Percentiles rank a stretch among this genome's conserved stretches.
These are phyloP conservation scores for Chaetorhynchus papuensis DNA, from an alignment of 2,113 vertebrate genomes.

Conservation along the genomic window DNA sequence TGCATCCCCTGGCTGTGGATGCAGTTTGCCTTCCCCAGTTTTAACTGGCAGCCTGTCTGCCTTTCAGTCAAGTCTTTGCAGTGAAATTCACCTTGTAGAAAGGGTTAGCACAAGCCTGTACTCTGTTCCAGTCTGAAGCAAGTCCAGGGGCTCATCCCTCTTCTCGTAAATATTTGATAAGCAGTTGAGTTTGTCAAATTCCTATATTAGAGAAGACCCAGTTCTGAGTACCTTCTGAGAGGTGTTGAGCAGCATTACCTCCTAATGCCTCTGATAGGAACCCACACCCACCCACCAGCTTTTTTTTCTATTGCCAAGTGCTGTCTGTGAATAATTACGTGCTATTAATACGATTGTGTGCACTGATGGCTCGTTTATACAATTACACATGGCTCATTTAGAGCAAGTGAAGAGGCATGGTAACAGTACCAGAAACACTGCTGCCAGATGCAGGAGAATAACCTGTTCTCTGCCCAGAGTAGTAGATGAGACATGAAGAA, in stretches of 20 bases:
- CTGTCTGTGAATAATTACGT: neutral
- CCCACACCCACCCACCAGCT: neutral
- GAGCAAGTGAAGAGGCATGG: neutral
- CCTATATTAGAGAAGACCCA: neutral
- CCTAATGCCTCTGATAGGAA: neutral
- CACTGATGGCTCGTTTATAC: neutral
- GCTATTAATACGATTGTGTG: neutral
- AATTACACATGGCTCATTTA: neutral
- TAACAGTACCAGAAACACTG: neutral
- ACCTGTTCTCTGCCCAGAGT: neutral
- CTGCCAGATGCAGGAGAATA: neutral
- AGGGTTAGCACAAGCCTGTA: neutral
- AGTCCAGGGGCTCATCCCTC: neutral
- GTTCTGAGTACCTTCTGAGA: neutral
- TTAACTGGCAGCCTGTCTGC: neutral
- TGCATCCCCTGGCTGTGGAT: neutral
- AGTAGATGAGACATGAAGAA: neutral
- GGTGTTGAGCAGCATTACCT: neutral
- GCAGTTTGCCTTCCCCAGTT: accelerated
- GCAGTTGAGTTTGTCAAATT: neutral
- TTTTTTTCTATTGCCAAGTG: neutral
- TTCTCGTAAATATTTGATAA: neutral
- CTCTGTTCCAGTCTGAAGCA: neutral
- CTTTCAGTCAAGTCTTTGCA: neutral
- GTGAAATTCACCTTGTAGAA: neutral